These are phyloP conservation scores for Thelaira solivaga DNA, from an alignment of 2,888 invertebrate species.

Conservation along the genomic window DNA sequence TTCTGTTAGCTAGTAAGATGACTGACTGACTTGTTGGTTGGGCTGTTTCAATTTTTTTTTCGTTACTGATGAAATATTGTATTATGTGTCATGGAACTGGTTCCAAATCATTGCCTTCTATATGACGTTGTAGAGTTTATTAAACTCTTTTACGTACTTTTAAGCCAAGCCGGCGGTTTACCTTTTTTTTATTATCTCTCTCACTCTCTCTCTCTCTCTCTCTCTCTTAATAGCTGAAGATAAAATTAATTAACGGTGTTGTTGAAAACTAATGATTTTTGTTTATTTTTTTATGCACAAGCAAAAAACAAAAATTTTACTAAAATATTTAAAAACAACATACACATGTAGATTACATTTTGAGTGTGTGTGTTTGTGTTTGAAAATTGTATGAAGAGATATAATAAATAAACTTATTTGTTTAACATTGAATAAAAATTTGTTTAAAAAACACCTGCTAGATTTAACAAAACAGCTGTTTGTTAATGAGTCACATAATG, in stretches of 20 bases:
- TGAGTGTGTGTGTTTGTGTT: too few relatives aligned
- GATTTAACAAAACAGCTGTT: constrained; percentile 29
- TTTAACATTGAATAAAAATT: neutral
- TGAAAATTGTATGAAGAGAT: too few relatives aligned
- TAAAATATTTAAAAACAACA: neutral
- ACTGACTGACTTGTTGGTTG: constrained; percentile 1
- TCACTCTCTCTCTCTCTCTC: too few relatives aligned
- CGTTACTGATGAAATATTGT: constrained; percentile 10
- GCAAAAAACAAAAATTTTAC: neutral
- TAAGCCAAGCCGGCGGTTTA: constrained; percentile 44
- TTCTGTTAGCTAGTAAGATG: neutral
- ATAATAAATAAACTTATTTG: too few relatives aligned
- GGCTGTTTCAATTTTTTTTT: neutral
- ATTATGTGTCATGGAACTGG: constrained; percentile 57
- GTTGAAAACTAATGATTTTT: neutral
- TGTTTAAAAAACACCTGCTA: constrained; percentile 1
- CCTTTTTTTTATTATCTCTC: neutral
- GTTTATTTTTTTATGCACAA: neutral
- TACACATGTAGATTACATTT: too few relatives aligned
- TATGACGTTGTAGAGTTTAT: constrained; percentile 46
- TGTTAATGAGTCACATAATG: constrained; percentile 24
- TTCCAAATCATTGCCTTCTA: constrained; percentile 46
- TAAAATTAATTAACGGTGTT: constrained; percentile 1
- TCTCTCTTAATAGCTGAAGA: neutral
- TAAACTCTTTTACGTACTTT: constrained; percentile 38